These are phyloP conservation scores for Galerucella calmariensis DNA, from an alignment of 2,888 invertebrate species.

Conservation along the genomic window DNA sequence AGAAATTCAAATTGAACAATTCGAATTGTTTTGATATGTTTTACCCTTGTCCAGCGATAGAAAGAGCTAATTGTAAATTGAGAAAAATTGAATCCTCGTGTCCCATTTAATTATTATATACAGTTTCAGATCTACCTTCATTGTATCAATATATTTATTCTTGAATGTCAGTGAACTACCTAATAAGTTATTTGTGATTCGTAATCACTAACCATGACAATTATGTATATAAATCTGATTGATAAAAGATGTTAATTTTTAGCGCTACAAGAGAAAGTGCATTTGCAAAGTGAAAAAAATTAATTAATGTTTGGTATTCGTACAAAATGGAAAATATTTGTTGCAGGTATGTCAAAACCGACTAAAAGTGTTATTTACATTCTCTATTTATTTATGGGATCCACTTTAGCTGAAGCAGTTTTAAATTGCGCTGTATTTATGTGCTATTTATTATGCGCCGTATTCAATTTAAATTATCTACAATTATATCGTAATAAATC, in stretches of 20 bases:
- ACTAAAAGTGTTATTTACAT: slow-evolving; percentile 37
- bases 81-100: too few relatives aligned
- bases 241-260: neutral
- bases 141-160: neutral
- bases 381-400: slow-evolving; percentile 42
- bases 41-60: too few relatives aligned
- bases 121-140: too few relatives aligned
- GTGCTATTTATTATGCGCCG: slow-evolving; percentile 41
- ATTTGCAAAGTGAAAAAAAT: slow-evolving; percentile 5
- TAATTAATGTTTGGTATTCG: slow-evolving; percentile 13
- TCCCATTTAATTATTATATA: too few relatives aligned
- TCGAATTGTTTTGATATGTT: too few relatives aligned
- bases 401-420: slow-evolving; percentile 34
- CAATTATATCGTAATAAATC: slow-evolving; percentile 46
- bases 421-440: slow-evolving; percentile 41
- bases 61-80: too few relatives aligned
- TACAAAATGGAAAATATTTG: slow-evolving; percentile 30
- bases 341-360: slow-evolving; percentile 30
- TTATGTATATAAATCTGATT: slow-evolving; percentile 1
- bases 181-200: neutral
- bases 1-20: too few relatives aligned
- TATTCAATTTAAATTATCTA: slow-evolving; percentile 46
- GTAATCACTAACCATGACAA: slow-evolving; percentile 3
- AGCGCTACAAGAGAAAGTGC: slow-evolving; percentile 24
- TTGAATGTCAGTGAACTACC: slow-evolving; percentile 1